These are phyloP conservation scores for Procambarus virginalis DNA, from an alignment of 1,140 invertebrate genomes.

Conservation along the genomic window DNA sequence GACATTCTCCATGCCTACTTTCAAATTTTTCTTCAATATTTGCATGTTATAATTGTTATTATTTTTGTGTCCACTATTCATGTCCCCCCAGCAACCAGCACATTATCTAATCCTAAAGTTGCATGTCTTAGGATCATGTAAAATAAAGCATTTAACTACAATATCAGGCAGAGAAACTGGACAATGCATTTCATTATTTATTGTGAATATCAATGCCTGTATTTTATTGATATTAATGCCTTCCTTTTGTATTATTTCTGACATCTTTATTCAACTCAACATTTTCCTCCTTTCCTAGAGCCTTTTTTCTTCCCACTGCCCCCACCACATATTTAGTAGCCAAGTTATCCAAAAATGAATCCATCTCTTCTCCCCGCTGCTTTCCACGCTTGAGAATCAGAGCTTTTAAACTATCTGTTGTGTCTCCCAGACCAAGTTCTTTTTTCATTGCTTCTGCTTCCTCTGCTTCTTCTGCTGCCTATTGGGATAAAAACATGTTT, in stretches of 20 bases:
- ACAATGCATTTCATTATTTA: not conserved
- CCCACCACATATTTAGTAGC: constrained; percentile 74
- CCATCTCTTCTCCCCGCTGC: constrained; percentile 72
- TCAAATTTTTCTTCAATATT: not conserved
- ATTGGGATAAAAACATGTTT: constrained; percentile 6
- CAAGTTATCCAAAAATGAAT: constrained; percentile 74
- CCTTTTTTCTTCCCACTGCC: constrained; percentile 56
- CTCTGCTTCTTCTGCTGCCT: constrained; percentile 73
- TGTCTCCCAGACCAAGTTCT: constrained; percentile 72
- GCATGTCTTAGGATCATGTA: not conserved
- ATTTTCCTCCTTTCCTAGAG: constrained; percentile 51
- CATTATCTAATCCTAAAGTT: not conserved
- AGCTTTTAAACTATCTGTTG: constrained; percentile 72
- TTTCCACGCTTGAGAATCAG: constrained; percentile 73
- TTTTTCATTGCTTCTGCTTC: constrained; percentile 74
- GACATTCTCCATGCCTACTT: no score
- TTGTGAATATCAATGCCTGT: not conserved
- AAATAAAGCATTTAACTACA: not conserved
- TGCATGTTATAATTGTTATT: not conserved
- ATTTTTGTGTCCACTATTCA: not conserved
- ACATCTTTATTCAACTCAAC: not conserved
- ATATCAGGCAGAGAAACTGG: not conserved
- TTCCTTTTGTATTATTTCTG: not conserved
- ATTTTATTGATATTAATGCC: not conserved
- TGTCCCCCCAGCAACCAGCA: not conserved